A percentile compares a stretch with the other conserved stretches of the same genome.
Conservation (phyloP, 2,113 vertebrate genomes). For the Odontophorus gujanensis region DNA sequence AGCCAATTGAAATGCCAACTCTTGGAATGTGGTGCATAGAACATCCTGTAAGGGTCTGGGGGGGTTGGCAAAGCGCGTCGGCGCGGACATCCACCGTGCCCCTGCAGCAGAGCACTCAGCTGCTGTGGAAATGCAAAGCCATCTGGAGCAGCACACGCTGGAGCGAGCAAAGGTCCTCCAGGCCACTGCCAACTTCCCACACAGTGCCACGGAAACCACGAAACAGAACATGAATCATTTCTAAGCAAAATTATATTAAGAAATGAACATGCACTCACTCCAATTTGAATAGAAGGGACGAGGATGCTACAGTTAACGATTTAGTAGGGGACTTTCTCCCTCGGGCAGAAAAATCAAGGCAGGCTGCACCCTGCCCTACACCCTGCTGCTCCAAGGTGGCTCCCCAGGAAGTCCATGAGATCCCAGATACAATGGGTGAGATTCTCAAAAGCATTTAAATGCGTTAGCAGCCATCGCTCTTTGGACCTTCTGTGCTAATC, state of each 20-base stretch:
- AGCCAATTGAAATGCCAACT: constrained; percentile 48
- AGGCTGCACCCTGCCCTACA: background rate
- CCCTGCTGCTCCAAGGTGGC: background rate
- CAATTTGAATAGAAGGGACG: background rate
- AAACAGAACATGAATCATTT: constrained; percentile 40
- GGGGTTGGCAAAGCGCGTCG: background rate
- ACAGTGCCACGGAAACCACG: background rate
- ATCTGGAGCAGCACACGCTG: constrained; percentile 65
- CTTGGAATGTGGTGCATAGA: constrained; percentile 9
- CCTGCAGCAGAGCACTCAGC: constrained; percentile 36
- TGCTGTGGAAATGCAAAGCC: constrained; percentile 48
- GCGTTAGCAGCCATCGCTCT: background rate
- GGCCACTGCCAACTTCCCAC: constrained; percentile 32
- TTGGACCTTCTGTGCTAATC: background rate
- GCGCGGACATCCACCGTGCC: background rate
- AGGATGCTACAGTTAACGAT: background rate
- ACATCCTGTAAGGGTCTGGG: background rate
- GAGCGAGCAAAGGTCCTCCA: constrained; percentile 39
- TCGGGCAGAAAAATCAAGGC: background rate
- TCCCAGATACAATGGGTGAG: background rate
- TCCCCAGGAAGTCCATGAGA: background rate
- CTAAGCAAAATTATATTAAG: constrained; percentile 57
- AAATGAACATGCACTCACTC: constrained; percentile 7
- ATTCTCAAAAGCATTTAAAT: background rate
- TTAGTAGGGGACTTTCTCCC: background rate